Conservation (phyloP, 2,888 invertebrate species). For the Leptinotarsa peninsularis region DNA sequence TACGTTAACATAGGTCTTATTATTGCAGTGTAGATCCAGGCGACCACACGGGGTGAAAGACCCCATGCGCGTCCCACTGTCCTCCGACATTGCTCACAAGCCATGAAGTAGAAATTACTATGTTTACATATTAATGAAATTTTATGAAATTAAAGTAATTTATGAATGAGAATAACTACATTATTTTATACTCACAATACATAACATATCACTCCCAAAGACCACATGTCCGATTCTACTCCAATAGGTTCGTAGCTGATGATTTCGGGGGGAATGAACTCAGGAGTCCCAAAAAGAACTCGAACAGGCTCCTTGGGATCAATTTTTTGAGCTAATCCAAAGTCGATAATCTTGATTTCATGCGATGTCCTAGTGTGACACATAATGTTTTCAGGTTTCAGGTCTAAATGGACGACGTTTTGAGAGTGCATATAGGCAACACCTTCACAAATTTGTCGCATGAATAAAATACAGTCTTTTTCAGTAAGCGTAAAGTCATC, state of each 20-base stretch:
- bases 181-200: conserved; percentile 76
- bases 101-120: no score
- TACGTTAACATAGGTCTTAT: no score
- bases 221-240: conserved; percentile 94
- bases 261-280: conserved; percentile 93
- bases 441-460: conserved; percentile 92
- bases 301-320: conserved; percentile 74
- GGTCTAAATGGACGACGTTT: conserved; percentile 87
- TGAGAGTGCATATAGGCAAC: conserved; percentile 89
- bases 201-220: conserved; percentile 92
- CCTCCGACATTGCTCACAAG: no score
- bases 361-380: conserved; percentile 87
- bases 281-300: conserved; percentile 88
- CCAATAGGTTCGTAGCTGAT: conserved; percentile 91
- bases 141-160: neutral
- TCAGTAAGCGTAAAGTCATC: conserved; percentile 94
- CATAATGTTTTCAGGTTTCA: conserved; percentile 97
- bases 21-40: no score
- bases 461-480: conserved; percentile 85
- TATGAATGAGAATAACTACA: neutral
- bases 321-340: conserved; percentile 86
- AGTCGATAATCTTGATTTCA: conserved; percentile 93
- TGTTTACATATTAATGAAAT: no score
- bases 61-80: no score
- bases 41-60: no score